These are phyloP conservation scores for Nymphalis polychloros DNA, from an alignment of 2,888 invertebrate species.

Conservation along the genomic window DNA sequence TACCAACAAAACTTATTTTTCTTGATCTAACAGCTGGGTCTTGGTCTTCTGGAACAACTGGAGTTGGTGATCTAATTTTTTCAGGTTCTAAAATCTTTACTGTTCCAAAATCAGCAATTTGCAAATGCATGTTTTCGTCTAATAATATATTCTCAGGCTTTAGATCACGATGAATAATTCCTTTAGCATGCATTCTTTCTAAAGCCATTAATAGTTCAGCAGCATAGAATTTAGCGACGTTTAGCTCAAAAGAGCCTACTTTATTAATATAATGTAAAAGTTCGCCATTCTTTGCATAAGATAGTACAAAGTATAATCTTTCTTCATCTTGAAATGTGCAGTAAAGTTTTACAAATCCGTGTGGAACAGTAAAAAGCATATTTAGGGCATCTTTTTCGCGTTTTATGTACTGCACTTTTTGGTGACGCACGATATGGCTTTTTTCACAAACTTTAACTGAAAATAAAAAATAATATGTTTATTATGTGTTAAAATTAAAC, in stretches of 20 bases:
- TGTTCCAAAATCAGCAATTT: constrained; percentile 98
- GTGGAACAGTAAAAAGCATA: constrained; percentile 88
- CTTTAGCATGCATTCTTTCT: constrained; percentile 93
- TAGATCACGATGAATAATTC: constrained; percentile 96
- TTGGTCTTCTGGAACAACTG: constrained; percentile 50
- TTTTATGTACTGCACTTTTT: constrained; percentile 95
- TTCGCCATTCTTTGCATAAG: constrained; percentile 97
- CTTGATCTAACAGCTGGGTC: constrained; percentile 78
- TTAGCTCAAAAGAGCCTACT: constrained; percentile 93
- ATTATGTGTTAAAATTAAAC: background rate
- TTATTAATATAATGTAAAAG: constrained; percentile 94
- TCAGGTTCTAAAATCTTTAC: constrained; percentile 88
- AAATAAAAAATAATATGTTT: constrained; percentile 55
- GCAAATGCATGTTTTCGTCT: constrained; percentile 97
- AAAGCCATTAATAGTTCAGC: constrained; percentile 96
- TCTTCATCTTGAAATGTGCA: constrained; percentile 98
- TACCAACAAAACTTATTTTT: constrained; percentile 96
- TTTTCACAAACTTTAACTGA: constrained; percentile 99
- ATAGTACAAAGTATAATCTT: constrained; percentile 96
- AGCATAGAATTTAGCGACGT: constrained; percentile 95
- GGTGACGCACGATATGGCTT: constrained; percentile 94
- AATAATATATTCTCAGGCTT: constrained; percentile 99
- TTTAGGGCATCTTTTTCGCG: constrained; percentile 97
- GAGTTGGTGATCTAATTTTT: constrained; percentile 51
- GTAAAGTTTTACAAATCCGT: constrained; percentile 96